Percentiles rank a stretch among this genome's conserved stretches.
phyloP scores from a whole-genome alignment of 2,797 vertebrate species.

The Cyprinella venusta region DNA sequence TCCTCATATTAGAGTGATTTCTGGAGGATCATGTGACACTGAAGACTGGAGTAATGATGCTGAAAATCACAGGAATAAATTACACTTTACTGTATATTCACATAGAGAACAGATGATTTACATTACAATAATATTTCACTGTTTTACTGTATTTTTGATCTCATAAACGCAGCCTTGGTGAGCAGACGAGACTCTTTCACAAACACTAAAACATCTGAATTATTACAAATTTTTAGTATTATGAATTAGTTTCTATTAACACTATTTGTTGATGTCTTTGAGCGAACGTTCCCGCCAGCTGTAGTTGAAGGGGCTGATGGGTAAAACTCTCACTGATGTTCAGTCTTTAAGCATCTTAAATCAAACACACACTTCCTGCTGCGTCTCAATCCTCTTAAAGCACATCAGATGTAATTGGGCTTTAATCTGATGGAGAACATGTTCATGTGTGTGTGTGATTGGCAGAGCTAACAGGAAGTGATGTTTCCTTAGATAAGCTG shows the following conservation, averaged over 20 bases:
- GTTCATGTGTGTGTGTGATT: neutral
- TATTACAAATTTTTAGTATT: no score
- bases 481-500: conserved; percentile 82
- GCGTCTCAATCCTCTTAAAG: conserved; percentile 24
- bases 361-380: neutral
- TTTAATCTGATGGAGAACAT: conserved; percentile 15
- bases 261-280: no score
- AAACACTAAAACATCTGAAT: neutral
- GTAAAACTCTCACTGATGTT: conserved; percentile 4
- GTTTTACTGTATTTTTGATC: neutral
- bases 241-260: no score
- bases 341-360: neutral
- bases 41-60: neutral
- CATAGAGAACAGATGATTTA: neutral
- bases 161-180: neutral
- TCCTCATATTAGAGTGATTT: neutral
- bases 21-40: neutral
- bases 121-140: rapidly evolving
- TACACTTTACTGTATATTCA: neutral
- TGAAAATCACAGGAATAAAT: conserved; percentile 6
- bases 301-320: neutral
- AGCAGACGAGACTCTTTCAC: neutral
- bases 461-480: conserved; percentile 2
- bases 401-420: neutral
- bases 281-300: neutral